A percentile compares a stretch with the other conserved stretches of the same genome.
Evolutionary conservation across 2,113 vertebrate genomes (phyloP).

Genomic region (Terrapene triunguis): DNA sequence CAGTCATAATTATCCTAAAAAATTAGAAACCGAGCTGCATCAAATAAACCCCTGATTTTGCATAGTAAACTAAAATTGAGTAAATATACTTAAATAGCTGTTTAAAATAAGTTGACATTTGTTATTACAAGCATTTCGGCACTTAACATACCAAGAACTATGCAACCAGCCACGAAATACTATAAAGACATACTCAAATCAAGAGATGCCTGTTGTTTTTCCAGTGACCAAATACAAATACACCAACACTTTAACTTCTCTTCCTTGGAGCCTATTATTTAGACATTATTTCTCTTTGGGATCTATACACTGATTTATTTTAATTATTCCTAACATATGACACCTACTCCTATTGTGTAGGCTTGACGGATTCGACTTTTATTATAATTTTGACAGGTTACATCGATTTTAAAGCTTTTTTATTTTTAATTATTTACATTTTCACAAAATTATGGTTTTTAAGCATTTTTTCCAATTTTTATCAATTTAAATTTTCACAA

Average conservation of each 20-base stretch:
- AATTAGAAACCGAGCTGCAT: neutral
- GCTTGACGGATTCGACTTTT: neutral
- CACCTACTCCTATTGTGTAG: neutral
- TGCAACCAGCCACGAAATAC: neutral
- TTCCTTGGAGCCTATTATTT: neutral
- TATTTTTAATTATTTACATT: neutral
- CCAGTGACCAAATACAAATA: neutral
- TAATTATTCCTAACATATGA: neutral
- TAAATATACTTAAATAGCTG: neutral
- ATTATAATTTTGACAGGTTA: neutral
- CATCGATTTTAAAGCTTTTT: neutral
- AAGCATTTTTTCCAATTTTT: neutral
- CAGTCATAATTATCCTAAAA: slow-evolving; percentile 83
- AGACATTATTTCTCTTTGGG: neutral
- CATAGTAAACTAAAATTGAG: neutral
- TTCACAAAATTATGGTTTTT: neutral
- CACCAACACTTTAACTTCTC: neutral
- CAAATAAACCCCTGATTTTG: neutral
- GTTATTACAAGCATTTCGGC: neutral
- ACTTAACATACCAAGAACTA: neutral
- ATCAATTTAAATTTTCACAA: neutral
- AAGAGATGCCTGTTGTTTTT: neutral
- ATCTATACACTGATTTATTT: neutral
- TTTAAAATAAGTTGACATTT: neutral
- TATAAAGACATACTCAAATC: neutral